Evolutionary conservation across 2,888 invertebrate genomes (phyloP).

Genomic region (Serripes groenlandicus): DNA sequence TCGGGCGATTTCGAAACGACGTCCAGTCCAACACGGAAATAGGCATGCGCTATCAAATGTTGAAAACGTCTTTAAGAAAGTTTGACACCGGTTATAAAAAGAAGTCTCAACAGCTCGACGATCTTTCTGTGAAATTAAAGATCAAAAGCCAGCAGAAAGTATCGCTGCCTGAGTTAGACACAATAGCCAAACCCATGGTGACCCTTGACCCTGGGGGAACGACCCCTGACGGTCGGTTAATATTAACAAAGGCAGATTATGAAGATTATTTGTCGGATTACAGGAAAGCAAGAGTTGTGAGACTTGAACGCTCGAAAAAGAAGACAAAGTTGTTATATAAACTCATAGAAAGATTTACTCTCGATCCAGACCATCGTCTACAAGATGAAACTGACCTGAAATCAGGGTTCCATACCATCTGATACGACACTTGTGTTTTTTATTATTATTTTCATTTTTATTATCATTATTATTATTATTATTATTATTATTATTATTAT

Average conservation of each 20-base stretch:
- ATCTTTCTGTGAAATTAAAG: slow-evolving; percentile 26
- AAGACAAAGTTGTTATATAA: slow-evolving; percentile 50
- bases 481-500: too few relatives aligned
- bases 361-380: slow-evolving; percentile 45
- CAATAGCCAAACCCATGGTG: slow-evolving; percentile 61
- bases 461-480: too few relatives aligned
- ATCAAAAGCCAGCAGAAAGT: slow-evolving; percentile 36
- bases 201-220: slow-evolving; percentile 69
- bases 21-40: slow-evolving; percentile 2
- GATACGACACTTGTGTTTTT: too few relatives aligned
- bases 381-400: slow-evolving; percentile 35
- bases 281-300: slow-evolving; percentile 51
- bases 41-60: slow-evolving; percentile 36
- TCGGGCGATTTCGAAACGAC: slow-evolving; percentile 47
- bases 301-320: slow-evolving; percentile 58
- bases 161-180: slow-evolving; percentile 58
- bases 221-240: slow-evolving; percentile 70
- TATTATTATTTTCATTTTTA: too few relatives aligned
- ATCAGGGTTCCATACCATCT: slow-evolving; percentile 18
- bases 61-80: slow-evolving; percentile 20
- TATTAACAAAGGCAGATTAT: slow-evolving; percentile 70
- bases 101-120: slow-evolving; percentile 27
- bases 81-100: slow-evolving; percentile 23
- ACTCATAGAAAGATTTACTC: slow-evolving; percentile 55
- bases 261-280: slow-evolving; percentile 67